Base-by-base conservation (phyloP, 2,888 invertebrate species). In the Hydroisotoma schaefferi region DNA sequence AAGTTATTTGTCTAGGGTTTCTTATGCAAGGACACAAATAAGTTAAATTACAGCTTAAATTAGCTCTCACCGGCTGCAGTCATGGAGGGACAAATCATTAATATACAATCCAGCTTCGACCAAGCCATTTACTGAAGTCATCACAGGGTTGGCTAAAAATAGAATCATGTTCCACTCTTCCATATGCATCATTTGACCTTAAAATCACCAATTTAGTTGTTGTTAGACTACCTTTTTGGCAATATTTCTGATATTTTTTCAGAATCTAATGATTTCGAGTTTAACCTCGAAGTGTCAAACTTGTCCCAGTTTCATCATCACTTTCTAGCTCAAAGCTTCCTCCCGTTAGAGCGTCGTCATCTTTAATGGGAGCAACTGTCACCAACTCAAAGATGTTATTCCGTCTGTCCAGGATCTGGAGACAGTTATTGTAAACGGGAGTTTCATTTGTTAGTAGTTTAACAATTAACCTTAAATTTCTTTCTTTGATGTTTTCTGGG, bases 101-200 rank as follows among this genome's bases (percentile, higher is more conserved):
- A 98, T 94, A 76, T 93, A 98, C 0, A 98, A 83, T 0, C 97
- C 95, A 0, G 94, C 90, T 47, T 88, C 87, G 64, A 94, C 89
- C 73, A 98, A 83, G 0, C 92, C 55, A 94, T 6, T 94, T 94
- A 70, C 22, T 29, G 66, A 66, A 0, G 64, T 57, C 60, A 65
- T 65, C 3, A 66, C 63, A 1, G 70, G 70, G 22, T 65, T 65
- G 10, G 70, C 70, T 54, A 98, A 80, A 76, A 94, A 98, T 85
- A 97, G 90, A 80, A 98, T 92, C 86, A 94, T 90, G 66, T 90
- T 85, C 98, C 98, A 98, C 75, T 94, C 93, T 72, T 91, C 90
- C 94, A 98, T 94, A 78, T 91, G 95, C 74, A 97, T 88, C 97
- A 98, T 98, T 82, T 97, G 97, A 72, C 97, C 97, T 90, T 76